phyloP scores from a whole-genome alignment of 2,797 vertebrate species.

The Myotis myotis region DNA sequence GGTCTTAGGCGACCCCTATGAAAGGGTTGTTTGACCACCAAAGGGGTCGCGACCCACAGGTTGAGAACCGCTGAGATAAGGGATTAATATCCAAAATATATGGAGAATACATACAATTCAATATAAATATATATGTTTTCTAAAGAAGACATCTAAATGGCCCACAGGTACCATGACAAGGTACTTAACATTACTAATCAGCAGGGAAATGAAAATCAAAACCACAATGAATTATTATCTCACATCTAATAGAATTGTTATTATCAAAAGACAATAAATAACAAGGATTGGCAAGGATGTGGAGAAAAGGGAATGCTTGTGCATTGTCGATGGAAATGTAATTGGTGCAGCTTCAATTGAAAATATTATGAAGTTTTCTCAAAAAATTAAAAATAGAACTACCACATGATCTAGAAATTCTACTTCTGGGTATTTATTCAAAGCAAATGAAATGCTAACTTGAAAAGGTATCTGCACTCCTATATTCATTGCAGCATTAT shows the following conservation, averaged over 20 bases:
- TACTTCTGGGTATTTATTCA: neutral
- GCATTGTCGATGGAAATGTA: neutral
- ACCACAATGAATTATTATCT: neutral
- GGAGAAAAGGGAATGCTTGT: neutral
- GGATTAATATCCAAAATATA: neutral
- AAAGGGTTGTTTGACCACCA: too few relatives aligned
- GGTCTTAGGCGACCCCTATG: too few relatives aligned
- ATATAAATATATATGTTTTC: neutral
- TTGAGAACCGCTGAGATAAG: neutral
- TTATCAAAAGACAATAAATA: neutral
- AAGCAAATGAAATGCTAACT: neutral
- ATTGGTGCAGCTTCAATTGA: neutral
- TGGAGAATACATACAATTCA: neutral
- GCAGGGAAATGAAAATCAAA: neutral
- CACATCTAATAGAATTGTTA: neutral
- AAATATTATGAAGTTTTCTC: neutral
- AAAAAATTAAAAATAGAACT: neutral
- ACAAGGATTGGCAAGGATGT: neutral
- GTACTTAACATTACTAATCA: neutral
- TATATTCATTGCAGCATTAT: neutral
- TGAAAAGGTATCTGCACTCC: neutral
- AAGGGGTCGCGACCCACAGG: too few relatives aligned
- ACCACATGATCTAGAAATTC: neutral
- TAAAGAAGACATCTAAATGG: neutral
- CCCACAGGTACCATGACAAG: neutral